Conservation (phyloP, 2,888 invertebrate genomes). For the Didymodactylos carnosus region DNA sequence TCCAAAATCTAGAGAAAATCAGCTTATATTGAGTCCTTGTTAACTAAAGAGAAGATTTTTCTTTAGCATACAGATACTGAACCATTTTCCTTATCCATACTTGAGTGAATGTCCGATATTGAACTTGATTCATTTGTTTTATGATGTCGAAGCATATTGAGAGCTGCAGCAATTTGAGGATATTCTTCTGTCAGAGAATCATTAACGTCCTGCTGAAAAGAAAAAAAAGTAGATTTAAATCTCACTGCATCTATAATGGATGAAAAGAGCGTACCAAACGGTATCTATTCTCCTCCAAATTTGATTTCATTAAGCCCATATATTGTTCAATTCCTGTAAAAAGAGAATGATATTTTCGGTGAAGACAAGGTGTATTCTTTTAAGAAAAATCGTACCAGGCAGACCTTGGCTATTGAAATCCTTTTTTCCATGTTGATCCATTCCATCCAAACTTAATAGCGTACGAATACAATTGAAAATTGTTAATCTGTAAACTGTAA, state of each 20-base stretch:
- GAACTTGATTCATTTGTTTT: neutral
- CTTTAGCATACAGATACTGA: neutral
- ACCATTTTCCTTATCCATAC: neutral
- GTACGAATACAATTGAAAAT: neutral
- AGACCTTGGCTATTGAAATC: neutral
- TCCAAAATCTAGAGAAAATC: too few relatives aligned
- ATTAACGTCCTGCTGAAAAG: neutral
- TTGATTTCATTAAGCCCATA: neutral
- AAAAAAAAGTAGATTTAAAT: too few relatives aligned
- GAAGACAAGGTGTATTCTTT: too few relatives aligned
- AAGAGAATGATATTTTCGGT: too few relatives aligned
- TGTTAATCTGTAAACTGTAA: neutral
- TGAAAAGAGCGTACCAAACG: neutral
- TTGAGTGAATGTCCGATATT: too few relatives aligned
- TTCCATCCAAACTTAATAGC: slow-evolving; percentile 19
- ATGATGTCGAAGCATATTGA: neutral
- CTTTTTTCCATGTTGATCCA: slow-evolving; percentile 20
- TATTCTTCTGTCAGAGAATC: neutral
- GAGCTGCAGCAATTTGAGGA: neutral
- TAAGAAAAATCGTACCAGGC: neutral
- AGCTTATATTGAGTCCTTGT: too few relatives aligned
- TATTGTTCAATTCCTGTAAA: neutral
- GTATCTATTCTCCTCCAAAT: neutral
- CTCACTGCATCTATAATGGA: too few relatives aligned
- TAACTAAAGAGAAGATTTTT: neutral